These are phyloP conservation scores for Pangasius macronema DNA, from an alignment of 2,797 vertebrate species.

Conservation along the genomic window DNA sequence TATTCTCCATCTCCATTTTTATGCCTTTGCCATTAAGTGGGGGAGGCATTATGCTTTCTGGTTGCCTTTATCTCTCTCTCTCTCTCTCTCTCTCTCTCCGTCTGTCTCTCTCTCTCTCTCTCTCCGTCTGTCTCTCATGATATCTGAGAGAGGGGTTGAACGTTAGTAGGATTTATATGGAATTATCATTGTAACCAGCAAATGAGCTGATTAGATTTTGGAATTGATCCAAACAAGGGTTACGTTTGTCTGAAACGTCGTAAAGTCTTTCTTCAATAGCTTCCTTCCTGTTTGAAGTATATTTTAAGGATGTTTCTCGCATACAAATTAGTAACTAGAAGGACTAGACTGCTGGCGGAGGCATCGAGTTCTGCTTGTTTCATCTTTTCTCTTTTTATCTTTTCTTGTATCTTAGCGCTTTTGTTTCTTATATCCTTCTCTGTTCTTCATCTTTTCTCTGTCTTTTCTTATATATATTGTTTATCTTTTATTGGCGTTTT, in stretches of 20 bases:
- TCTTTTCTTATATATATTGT: neutral
- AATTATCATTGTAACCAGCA: neutral
- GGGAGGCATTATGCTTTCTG: neutral
- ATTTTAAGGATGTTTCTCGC: neutral
- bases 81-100: too few relatives aligned
- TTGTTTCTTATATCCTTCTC: too few relatives aligned
- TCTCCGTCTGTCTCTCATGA: neutral
- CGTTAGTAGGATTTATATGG: neutral
- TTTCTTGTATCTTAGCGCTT: neutral
- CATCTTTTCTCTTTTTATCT: neutral
- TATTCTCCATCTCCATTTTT: neutral
- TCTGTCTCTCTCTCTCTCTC: neutral
- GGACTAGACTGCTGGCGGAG: neutral
- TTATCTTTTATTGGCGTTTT: neutral
- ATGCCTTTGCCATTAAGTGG: neutral
- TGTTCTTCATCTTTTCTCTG: too few relatives aligned
- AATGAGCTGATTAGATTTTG: neutral
- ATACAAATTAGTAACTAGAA: neutral
- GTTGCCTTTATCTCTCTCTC: neutral
- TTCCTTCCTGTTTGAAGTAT: neutral
- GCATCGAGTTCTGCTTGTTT: neutral
- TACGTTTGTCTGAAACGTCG: neutral
- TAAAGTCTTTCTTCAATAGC: neutral
- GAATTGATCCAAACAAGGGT: neutral
- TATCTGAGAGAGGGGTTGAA: neutral